Conservation (phyloP, 2,888 invertebrate species). For the Endomychus coccineus region DNA sequence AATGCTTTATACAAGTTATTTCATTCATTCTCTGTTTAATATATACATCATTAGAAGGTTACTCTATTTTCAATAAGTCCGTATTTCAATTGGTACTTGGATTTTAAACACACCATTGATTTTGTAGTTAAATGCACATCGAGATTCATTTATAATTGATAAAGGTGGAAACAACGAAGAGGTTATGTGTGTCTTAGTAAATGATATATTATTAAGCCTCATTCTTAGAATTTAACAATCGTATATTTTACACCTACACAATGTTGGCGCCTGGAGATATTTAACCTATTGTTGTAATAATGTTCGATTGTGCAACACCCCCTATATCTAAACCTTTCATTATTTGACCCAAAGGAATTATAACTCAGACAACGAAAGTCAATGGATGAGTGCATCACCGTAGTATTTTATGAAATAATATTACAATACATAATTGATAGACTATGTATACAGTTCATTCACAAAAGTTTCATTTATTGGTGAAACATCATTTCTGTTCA, state of each 20-base stretch:
- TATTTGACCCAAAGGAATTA: conserved; percentile 16
- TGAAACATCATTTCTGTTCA: too few species aligned
- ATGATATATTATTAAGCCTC: conserved; percentile 20
- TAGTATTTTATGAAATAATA: background rate
- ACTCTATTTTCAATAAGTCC: too few species aligned
- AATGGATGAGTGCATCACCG: conserved; percentile 13
- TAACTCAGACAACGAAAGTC: conserved; percentile 14
- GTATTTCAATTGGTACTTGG: too few species aligned
- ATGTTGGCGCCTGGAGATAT: conserved; percentile 34
- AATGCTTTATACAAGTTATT: too few species aligned
- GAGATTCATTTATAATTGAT: too few species aligned
- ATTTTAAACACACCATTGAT: too few species aligned
- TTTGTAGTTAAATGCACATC: too few species aligned
- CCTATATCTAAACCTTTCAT: conserved; percentile 17
- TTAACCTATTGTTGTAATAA: conserved; percentile 37
- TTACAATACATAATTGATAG: background rate
- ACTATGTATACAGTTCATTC: too few species aligned
- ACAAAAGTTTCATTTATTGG: too few species aligned
- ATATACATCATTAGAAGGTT: too few species aligned
- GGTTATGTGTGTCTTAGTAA: conserved; percentile 6
- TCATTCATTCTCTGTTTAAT: too few species aligned
- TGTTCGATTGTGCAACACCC: conserved; percentile 32
- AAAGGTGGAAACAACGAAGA: too few species aligned
- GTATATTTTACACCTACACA: conserved; percentile 34
- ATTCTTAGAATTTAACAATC: conserved; percentile 33